A percentile compares a stretch with the other conserved stretches of the same genome.
Evolutionary conservation across 1,140 invertebrate species (phyloP).

Genomic region (Drosophila suzukii): DNA sequence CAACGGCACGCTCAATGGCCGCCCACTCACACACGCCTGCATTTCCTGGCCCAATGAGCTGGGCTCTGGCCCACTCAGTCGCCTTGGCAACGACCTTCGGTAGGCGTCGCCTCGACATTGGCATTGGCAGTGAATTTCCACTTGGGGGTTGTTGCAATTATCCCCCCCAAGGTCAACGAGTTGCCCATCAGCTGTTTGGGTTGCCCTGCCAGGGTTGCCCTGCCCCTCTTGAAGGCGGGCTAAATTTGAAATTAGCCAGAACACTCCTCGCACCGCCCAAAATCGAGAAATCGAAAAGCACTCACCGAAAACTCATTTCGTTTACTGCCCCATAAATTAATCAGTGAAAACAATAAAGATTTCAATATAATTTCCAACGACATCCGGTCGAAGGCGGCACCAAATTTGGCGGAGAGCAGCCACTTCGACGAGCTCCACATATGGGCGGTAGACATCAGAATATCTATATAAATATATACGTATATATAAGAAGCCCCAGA

Average conservation of each 20-base stretch:
- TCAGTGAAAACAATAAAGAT: slow-evolving; percentile 62
- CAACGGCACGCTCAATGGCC: slow-evolving; percentile 66
- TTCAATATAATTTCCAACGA: slow-evolving; percentile 66
- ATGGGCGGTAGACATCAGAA: slow-evolving; percentile 30
- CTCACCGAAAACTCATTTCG: slow-evolving; percentile 41
- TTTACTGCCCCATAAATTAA: slow-evolving; percentile 61
- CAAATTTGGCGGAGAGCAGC: slow-evolving; percentile 50
- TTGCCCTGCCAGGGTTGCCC: slow-evolving; percentile 34
- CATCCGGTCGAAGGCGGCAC: slow-evolving; percentile 61
- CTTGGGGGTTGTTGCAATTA: slow-evolving; percentile 59
- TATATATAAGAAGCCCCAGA: slow-evolving; percentile 6
- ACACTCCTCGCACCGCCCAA: neutral
- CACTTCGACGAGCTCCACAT: slow-evolving; percentile 48
- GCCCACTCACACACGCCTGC: slow-evolving; percentile 58
- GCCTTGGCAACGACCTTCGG: slow-evolving; percentile 74
- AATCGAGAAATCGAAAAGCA: slow-evolving; percentile 4
- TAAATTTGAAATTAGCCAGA: slow-evolving; percentile 15
- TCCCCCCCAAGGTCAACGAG: slow-evolving; percentile 50
- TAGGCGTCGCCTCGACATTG: slow-evolving; percentile 80
- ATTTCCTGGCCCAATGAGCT: slow-evolving; percentile 76
- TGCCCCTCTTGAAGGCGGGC: slow-evolving; percentile 1
- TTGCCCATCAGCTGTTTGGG: slow-evolving; percentile 20
- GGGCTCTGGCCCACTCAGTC: slow-evolving; percentile 51
- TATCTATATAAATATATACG: neutral
- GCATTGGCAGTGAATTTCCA: slow-evolving; percentile 34